Conservation (phyloP, 2,113 vertebrate genomes). For the Pithys albifrons region DNA sequence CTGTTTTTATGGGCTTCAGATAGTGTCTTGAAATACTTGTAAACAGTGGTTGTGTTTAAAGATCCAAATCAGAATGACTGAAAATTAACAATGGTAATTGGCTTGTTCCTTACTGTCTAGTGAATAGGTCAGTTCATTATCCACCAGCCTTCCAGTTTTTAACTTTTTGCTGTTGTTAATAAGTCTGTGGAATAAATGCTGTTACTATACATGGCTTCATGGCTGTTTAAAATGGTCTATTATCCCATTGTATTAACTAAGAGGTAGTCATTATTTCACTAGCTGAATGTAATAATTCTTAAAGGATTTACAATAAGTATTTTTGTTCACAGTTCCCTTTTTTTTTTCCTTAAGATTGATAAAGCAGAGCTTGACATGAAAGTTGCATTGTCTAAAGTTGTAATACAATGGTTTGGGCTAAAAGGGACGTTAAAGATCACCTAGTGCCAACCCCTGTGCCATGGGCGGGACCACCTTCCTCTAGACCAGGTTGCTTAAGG, state of each 20-base stretch:
- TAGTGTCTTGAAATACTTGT: not conserved
- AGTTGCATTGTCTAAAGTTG: not conserved
- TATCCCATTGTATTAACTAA: not conserved
- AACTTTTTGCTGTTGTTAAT: not conserved
- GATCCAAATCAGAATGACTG: not conserved
- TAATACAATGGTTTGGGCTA: not conserved
- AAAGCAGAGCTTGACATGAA: not conserved
- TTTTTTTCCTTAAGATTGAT: not conserved
- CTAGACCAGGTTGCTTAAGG: not conserved
- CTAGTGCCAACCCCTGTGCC: not conserved
- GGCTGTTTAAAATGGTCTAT: not conserved
- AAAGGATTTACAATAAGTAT: not conserved
- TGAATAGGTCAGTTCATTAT: not conserved
- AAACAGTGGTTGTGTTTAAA: not conserved
- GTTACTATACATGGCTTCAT: not conserved
- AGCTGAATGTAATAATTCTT: not conserved
- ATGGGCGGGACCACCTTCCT: not conserved
- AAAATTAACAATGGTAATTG: accelerated
- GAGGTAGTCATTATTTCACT: not conserved
- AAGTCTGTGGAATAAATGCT: not conserved
- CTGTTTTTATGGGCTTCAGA: not conserved
- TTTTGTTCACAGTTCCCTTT: not conserved
- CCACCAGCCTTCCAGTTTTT: not conserved
- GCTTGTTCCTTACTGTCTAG: not conserved
- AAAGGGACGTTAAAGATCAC: not conserved